phyloP scores from a whole-genome alignment of 1,140 invertebrate genomes.

The Hylaeus volcanicus region DNA sequence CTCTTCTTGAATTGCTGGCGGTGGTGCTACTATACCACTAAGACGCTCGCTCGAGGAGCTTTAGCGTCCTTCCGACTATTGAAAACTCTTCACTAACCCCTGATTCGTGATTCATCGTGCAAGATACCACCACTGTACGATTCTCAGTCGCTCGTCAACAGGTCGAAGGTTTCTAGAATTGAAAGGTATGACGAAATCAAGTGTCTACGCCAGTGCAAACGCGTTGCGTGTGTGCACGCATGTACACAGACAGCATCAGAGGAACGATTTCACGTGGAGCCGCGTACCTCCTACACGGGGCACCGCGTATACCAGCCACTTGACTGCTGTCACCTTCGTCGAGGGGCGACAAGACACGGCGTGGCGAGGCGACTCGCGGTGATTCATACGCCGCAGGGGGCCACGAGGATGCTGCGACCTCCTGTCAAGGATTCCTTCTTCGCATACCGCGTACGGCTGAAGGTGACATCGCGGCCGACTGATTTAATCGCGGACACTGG shows the following conservation, averaged over 20 bases:
- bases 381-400: conserved; percentile 76
- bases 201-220: conserved; percentile 12
- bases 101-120: too few species aligned
- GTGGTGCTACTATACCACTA: too few species aligned
- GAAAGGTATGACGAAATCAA: too few species aligned
- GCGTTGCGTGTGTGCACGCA: conserved; percentile 21
- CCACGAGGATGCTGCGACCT: conserved; percentile 73
- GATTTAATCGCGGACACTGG: conserved; percentile 73
- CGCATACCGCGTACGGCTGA: conserved; percentile 67
- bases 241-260: not conserved
- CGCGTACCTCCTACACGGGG: conserved; percentile 67
- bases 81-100: too few species aligned
- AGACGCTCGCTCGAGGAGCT: too few species aligned
- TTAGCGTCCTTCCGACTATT: too few species aligned
- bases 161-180: too few species aligned
- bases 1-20: too few species aligned
- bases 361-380: conserved; percentile 63
- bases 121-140: too few species aligned
- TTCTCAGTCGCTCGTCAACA: too few species aligned
- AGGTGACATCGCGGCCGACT: conserved; percentile 74
- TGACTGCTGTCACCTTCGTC: conserved; percentile 79
- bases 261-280: conserved; percentile 48
- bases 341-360: conserved; percentile 73
- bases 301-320: conserved; percentile 65
- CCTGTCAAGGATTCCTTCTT: conserved; percentile 72